phyloP scores from a whole-genome alignment of 2,888 invertebrate genomes.

The Caenorhabditis imperialis region DNA sequence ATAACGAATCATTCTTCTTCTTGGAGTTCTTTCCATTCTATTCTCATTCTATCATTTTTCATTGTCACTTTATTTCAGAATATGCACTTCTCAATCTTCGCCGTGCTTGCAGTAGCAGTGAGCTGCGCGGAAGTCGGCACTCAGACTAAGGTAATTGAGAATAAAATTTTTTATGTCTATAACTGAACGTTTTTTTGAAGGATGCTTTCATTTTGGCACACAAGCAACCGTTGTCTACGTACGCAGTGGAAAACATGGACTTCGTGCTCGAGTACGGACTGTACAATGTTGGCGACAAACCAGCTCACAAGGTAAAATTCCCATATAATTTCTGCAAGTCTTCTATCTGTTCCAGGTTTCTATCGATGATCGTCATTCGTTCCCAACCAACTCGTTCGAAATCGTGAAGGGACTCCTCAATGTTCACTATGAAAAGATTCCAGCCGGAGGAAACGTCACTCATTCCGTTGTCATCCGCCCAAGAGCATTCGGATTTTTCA shows the following conservation, averaged over 20 bases:
- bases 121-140: constrained; percentile 30
- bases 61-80: constrained; percentile 29
- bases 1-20: neutral
- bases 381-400: constrained; percentile 91
- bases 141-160: constrained; percentile 31
- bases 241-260: constrained; percentile 95
- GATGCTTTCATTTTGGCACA: constrained; percentile 88
- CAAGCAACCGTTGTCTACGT: constrained; percentile 95
- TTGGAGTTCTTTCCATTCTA: neutral
- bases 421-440: constrained; percentile 86
- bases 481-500: constrained; percentile 92
- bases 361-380: constrained; percentile 88
- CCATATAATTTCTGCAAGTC: neutral
- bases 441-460: constrained; percentile 91
- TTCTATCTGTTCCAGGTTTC: constrained; percentile 85
- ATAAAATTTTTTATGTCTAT: neutral
- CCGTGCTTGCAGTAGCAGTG: constrained; percentile 20
- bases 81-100: constrained; percentile 20
- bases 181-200: constrained; percentile 18
- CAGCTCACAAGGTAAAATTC: constrained; percentile 62
- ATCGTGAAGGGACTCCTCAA: constrained; percentile 82
- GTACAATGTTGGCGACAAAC: constrained; percentile 88
- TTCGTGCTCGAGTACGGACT: constrained; percentile 93
- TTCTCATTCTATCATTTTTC: too few species aligned
- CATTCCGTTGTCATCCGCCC: constrained; percentile 91